These are phyloP conservation scores for Anoura caudifer DNA, from an alignment of 2,113 vertebrate genomes.

Conservation along the genomic window DNA sequence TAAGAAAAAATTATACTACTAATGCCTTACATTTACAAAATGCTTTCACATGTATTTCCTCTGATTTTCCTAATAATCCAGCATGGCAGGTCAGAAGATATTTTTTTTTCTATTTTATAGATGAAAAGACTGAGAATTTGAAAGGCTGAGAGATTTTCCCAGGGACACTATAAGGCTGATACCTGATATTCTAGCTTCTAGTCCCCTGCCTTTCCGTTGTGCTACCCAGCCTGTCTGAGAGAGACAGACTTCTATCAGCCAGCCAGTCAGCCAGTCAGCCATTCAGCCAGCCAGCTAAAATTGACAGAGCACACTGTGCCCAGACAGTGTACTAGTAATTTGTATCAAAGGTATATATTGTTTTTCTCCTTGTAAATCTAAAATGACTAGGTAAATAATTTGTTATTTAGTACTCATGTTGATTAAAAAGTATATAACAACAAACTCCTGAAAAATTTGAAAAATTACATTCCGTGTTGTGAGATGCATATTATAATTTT, in stretches of 20 bases:
- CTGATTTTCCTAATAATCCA: neutral
- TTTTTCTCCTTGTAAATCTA: conserved; percentile 41
- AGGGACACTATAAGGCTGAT: conserved; percentile 25
- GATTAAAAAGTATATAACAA: neutral
- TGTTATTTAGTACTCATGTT: conserved; percentile 33
- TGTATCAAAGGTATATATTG: neutral
- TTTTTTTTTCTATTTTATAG: conserved; percentile 41
- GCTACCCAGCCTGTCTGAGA: neutral
- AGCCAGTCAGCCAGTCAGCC: neutral
- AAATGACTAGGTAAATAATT: conserved; percentile 8
- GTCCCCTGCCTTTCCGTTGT: conserved; percentile 10
- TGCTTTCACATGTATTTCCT: neutral
- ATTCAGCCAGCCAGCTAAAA: neutral
- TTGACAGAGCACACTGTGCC: neutral
- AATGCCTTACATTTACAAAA: conserved; percentile 36
- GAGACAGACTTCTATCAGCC: neutral
- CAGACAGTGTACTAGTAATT: neutral
- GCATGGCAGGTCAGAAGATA: neutral
- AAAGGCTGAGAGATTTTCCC: conserved; percentile 39
- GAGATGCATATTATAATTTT: neutral
- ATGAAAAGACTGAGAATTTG: conserved; percentile 27
- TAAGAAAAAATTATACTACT: conserved; percentile 4
- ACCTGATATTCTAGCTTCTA: conserved; percentile 44
- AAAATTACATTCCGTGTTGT: neutral
- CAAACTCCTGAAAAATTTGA: neutral